Conservation (phyloP, 2,113 vertebrate genomes). For the Phainopepla nitens region DNA sequence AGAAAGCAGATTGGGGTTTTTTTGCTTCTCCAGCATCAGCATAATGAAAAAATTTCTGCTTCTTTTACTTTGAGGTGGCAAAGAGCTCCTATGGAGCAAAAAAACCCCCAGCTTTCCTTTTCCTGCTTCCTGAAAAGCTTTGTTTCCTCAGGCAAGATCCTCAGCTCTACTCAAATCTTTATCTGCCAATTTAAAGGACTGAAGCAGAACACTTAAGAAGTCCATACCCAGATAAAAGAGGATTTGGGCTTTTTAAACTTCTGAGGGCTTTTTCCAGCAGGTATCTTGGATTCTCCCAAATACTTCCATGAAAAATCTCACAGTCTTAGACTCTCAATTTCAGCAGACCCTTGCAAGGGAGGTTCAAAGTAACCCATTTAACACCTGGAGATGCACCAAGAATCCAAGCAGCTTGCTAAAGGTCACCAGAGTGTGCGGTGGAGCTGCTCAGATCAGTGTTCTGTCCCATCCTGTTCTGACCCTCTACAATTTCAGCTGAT, state of each 20-base stretch:
- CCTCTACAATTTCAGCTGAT: neutral
- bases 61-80: neutral
- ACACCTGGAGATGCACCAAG: neutral
- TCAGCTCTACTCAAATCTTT: neutral
- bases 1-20: neutral
- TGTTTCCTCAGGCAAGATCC: neutral
- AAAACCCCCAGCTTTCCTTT: neutral
- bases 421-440: rapidly evolving
- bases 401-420: neutral
- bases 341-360: neutral
- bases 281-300: neutral
- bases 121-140: neutral
- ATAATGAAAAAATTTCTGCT: neutral
- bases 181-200: neutral
- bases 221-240: neutral
- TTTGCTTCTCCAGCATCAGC: neutral
- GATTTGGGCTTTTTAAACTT: neutral
- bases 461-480: neutral
- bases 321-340: neutral
- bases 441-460: neutral
- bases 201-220: neutral
- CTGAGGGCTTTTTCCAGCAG: neutral
- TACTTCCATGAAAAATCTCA: neutral
- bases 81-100: neutral
- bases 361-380: neutral